Base-by-base conservation (phyloP, 2,113 vertebrate genomes). In the Riparia riparia region DNA sequence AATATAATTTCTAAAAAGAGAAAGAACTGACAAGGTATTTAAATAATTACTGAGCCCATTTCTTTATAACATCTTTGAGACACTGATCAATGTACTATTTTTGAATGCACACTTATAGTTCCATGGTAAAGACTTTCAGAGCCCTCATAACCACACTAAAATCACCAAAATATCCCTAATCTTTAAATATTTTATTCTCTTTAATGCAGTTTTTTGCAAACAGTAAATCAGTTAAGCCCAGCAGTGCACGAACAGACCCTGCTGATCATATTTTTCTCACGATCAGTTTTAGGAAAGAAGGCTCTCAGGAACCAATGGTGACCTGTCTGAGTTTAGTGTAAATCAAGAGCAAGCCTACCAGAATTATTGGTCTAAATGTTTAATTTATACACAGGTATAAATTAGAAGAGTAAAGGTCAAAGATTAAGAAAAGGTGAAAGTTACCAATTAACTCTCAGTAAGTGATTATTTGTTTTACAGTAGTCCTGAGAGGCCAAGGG, bases 351-450 rank as follows among this genome's bases (percentile, higher is more conserved):
- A 64, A 49, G 60, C 26, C 80, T 39, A 80, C 4, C n/a, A 73
- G 61, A 65, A 66, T 3, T 51, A 31, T 10, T 14, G 22, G 20
- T 76, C 44, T 47, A 65, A n/a, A 64, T 47, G 86, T 58, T 53
- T 69, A 83, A 91, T 84, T 90, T 93, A 91, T 28, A 50, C 0
- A 1, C 18, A 50, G 20, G 21, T 63, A 73, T 58, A 80, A 93
- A 92, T 54, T 39, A 74, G 51, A 66, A 70, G 50, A 86, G 22
- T 69, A 89, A 82, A 94, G 61, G 70, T 29, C 74, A 92, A 74
- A 88, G 82, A 83, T 63, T 83, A 77, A 47, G 64, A 71, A 86
- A 92, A 93, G 17, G 49, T 90, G 39, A 86, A 70, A 93, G 60
- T 71, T 89, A 86, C 65, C 86, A 92, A 65, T 80, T 86, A 96